phyloP scores from a whole-genome alignment of 2,888 invertebrate species.

The Brachyopa scutellaris region DNA sequence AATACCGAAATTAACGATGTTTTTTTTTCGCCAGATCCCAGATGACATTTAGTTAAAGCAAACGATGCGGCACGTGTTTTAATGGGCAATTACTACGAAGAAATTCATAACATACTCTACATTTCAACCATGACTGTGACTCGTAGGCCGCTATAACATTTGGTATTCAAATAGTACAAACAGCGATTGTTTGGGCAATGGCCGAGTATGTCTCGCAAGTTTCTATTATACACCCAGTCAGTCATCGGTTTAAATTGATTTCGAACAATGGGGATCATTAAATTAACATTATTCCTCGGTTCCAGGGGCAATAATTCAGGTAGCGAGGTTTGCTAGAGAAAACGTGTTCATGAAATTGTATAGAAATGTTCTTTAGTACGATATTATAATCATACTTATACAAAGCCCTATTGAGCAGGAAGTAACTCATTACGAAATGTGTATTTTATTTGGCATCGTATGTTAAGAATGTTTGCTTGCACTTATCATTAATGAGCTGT shows the following conservation, averaged over 20 bases:
- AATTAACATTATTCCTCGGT: background rate
- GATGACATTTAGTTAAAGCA: background rate
- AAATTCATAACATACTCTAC: background rate
- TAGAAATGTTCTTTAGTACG: background rate
- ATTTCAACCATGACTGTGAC: background rate
- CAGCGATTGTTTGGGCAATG: background rate
- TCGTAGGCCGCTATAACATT: background rate
- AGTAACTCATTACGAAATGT: too few species aligned
- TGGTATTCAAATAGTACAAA: background rate
- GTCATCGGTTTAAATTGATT: background rate
- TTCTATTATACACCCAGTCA: background rate
- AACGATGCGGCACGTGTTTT: slow-evolving; percentile 1
- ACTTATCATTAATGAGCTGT: too few species aligned
- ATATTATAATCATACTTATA: too few species aligned
- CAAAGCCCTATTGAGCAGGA: too few species aligned
- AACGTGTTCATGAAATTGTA: background rate
- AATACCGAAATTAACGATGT: background rate
- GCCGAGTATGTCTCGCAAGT: background rate
- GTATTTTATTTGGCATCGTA: too few species aligned
- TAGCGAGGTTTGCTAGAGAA: background rate
- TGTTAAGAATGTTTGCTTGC: too few species aligned
- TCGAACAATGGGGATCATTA: background rate
- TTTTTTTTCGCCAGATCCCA: background rate
- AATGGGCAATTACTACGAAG: background rate
- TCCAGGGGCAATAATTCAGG: background rate